A percentile compares a stretch with the other conserved stretches of the same genome.
Evolutionary conservation across 1,140 invertebrate genomes (phyloP).

Genomic region (Drosophila rhopaloa): DNA sequence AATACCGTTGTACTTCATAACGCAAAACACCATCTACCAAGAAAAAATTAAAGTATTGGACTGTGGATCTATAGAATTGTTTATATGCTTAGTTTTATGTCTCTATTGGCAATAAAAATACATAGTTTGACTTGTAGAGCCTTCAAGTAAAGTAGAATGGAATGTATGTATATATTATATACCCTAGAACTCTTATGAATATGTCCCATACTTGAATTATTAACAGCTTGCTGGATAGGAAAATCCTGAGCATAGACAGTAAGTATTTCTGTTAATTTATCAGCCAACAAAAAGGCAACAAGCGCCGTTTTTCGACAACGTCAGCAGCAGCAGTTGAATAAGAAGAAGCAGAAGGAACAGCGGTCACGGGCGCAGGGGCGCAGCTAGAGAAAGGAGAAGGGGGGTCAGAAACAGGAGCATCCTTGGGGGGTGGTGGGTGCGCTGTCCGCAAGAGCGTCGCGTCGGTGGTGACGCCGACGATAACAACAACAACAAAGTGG

Average conservation of each 20-base stretch:
- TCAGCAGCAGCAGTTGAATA: constrained; percentile 66
- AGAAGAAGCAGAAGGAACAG: constrained; percentile 30
- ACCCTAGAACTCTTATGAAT: too few species aligned
- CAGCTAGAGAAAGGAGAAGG: not conserved
- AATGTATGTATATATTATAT: not conserved
- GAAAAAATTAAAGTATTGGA: too few species aligned
- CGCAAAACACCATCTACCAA: too few species aligned
- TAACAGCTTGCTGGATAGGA: not conserved
- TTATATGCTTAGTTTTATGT: too few species aligned
- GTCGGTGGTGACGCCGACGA: constrained; percentile 56
- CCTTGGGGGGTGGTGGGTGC: constrained; percentile 46
- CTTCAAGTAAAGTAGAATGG: not conserved
- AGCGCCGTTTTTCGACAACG: constrained; percentile 55
- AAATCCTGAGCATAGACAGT: not conserved
- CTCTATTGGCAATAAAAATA: not conserved
- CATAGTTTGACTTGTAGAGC: not conserved
- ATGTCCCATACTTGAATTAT: too few species aligned
- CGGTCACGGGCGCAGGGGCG: constrained; percentile 2
- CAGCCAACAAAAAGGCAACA: constrained; percentile 35
- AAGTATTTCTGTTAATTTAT: constrained; percentile 2
- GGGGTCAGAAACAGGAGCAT: constrained; percentile 34
- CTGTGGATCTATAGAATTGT: too few species aligned
- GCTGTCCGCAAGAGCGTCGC: constrained; percentile 40
- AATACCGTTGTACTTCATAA: too few species aligned
- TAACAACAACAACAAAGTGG: constrained; percentile 24